These are phyloP conservation scores for Porites lobata DNA, from an alignment of 92 coral and sea anemone species.

Conservation along the genomic window DNA sequence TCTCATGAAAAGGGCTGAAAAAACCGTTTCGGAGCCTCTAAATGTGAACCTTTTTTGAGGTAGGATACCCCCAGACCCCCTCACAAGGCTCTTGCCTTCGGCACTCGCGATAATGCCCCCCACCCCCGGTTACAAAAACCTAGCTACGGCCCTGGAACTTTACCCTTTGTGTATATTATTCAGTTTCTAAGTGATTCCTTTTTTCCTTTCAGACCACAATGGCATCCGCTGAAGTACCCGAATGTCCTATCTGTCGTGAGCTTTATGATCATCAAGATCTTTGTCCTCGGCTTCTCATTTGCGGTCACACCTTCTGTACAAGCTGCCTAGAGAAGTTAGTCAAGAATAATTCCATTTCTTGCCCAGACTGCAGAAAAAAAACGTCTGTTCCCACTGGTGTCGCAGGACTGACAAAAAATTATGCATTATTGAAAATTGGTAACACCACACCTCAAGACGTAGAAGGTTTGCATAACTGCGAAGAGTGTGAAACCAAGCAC, in stretches of 20 bases:
- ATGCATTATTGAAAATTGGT: background rate
- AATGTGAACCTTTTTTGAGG: no score
- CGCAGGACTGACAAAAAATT: background rate
- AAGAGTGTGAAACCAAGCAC: background rate
- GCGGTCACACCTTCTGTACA: slow-evolving; percentile 9
- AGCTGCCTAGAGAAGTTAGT: background rate
- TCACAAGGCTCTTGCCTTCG: no score
- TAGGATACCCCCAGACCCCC: no score
- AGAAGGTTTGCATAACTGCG: background rate
- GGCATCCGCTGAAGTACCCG: background rate
- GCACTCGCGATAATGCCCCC: no score
- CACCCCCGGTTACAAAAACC: no score
- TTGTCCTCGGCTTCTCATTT: slow-evolving; percentile 6
- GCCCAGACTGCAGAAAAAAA: slow-evolving; percentile 6
- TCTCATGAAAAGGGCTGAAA: no score
- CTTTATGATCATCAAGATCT: background rate
- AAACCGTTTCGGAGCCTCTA: no score
- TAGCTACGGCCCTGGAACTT: no score
- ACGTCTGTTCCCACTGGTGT: background rate
- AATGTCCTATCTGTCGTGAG: slow-evolving; percentile 5
- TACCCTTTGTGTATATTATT: no score
- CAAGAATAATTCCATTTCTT: background rate
- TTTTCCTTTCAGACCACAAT: no score
- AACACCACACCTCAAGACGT: background rate
- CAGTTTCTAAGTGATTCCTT: no score